These are phyloP conservation scores for Frankliniella intonsa DNA, from an alignment of 2,888 invertebrate species.

Conservation along the genomic window DNA sequence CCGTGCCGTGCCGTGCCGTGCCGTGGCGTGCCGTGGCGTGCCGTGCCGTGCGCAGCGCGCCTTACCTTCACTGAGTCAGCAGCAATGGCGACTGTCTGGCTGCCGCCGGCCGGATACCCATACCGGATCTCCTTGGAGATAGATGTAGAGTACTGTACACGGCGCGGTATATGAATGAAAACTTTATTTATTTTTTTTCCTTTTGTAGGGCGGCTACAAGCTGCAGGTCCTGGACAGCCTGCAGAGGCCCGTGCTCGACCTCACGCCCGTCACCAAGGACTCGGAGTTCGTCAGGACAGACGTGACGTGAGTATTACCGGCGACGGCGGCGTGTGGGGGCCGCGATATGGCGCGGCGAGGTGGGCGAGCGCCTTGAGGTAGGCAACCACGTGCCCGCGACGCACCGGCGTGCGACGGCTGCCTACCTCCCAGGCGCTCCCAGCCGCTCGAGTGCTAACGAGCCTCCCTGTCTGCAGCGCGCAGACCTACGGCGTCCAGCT, in stretches of 20 bases:
- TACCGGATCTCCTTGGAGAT: too few species aligned
- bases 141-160: too few species aligned
- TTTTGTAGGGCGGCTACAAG: slow-evolving; percentile 78
- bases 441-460: background rate
- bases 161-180: too few species aligned
- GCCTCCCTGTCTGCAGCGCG: slow-evolving; percentile 57
- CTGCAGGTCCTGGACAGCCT: slow-evolving; percentile 79
- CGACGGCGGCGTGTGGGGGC: background rate
- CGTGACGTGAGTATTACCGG: slow-evolving; percentile 68
- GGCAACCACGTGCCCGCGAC: background rate
- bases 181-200: background rate
- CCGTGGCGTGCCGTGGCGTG: too few species aligned
- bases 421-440: background rate
- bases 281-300: slow-evolving; percentile 78
- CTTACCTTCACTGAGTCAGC: too few species aligned
- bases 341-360: too few species aligned
- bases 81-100: too few species aligned
- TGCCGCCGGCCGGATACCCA: too few species aligned
- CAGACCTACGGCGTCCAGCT: slow-evolving; percentile 75
- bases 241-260: slow-evolving; percentile 76
- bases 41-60: too few species aligned
- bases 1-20: too few species aligned
- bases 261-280: slow-evolving; percentile 74
- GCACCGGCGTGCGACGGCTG: background rate
- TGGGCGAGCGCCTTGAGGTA: background rate